These are phyloP conservation scores for Azemiops feae DNA, from an alignment of 2,113 vertebrate genomes.

Conservation along the genomic window DNA sequence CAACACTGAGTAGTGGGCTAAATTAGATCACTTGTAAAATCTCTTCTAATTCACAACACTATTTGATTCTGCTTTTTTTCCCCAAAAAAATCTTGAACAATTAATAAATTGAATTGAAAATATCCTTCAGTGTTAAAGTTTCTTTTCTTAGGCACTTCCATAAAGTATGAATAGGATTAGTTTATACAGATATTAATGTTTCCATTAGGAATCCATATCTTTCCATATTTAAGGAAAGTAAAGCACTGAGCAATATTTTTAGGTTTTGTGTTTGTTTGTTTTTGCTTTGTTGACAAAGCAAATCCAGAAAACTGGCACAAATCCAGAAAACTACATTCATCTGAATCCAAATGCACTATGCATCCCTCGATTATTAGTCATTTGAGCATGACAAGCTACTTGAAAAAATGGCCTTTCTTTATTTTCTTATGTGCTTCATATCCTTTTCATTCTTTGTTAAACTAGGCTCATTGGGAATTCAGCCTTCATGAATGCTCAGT, in stretches of 20 bases:
- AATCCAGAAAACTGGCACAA: not conserved
- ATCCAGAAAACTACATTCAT: not conserved
- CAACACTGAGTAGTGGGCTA: not conserved
- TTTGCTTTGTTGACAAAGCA: not conserved
- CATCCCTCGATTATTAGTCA: not conserved
- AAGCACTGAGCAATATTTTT: not conserved
- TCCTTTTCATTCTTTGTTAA: accelerated
- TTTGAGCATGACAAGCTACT: not conserved
- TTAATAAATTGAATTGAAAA: not conserved
- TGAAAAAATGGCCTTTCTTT: not conserved
- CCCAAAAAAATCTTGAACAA: not conserved
- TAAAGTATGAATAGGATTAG: not conserved
- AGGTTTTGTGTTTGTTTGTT: conserved; percentile 1
- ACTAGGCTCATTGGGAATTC: not conserved
- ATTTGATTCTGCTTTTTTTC: not conserved
- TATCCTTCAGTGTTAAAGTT: not conserved
- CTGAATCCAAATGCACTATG: accelerated
- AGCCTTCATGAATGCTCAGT: not conserved
- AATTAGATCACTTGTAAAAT: not conserved
- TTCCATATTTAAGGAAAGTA: not conserved
- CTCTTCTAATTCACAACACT: not conserved
- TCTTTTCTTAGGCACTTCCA: not conserved
- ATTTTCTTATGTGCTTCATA: not conserved
- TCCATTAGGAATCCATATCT: not conserved
- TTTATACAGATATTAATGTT: not conserved